Percentiles rank a stretch among this genome's conserved stretches.
These are phyloP conservation scores for Acrobasis suavella DNA, from an alignment of 2,888 invertebrate species.

Conservation along the genomic window DNA sequence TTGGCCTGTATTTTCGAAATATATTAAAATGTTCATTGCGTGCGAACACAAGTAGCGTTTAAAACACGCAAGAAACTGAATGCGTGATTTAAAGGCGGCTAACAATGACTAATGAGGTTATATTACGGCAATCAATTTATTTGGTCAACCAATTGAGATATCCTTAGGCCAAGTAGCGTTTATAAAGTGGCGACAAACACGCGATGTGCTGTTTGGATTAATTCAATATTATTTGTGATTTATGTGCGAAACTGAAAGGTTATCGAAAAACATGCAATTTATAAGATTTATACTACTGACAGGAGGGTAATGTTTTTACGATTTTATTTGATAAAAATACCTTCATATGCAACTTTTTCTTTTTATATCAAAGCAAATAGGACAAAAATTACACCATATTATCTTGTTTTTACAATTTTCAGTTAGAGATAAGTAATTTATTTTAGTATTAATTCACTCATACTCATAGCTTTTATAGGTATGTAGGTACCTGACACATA, in stretches of 20 bases:
- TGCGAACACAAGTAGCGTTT: constrained; percentile 70
- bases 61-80: constrained; percentile 56
- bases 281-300: neutral
- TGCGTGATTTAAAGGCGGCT: constrained; percentile 67
- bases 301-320: neutral
- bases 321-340: too few species aligned
- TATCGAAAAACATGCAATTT: neutral
- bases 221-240: constrained; percentile 33
- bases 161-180: constrained; percentile 61
- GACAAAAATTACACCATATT: too few species aligned
- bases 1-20: constrained; percentile 31
- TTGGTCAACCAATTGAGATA: constrained; percentile 70
- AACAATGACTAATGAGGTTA: constrained; percentile 74
- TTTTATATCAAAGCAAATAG: too few species aligned
- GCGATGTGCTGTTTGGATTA: constrained; percentile 42
- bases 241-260: constrained; percentile 19
- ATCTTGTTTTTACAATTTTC: too few species aligned
- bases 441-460: too few species aligned
- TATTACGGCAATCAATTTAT: constrained; percentile 77
- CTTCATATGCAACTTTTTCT: too few species aligned
- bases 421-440: too few species aligned
- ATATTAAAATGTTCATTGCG: constrained; percentile 50
- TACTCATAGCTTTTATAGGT: too few species aligned
- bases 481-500: too few species aligned
- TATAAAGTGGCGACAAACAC: constrained; percentile 65